Evolutionary conservation across 30 jellyfish, hydroid and myxozoan species (phyloP).

Genomic region (Aurelia coerulea): DNA sequence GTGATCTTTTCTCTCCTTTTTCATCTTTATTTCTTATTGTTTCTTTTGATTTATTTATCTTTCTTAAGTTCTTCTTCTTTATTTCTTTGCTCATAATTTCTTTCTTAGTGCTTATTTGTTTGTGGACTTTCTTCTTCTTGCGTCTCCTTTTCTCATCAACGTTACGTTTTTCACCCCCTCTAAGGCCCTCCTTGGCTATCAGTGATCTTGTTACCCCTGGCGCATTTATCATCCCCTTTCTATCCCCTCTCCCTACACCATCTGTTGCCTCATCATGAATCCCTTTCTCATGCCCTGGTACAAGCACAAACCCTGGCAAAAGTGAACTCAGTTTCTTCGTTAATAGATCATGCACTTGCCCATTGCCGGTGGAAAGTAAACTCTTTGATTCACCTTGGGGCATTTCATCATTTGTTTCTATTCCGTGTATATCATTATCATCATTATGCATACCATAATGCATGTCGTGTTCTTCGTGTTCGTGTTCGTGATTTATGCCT

Average conservation of each 20-base stretch:
- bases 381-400: not conserved
- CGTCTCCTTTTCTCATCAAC: not conserved
- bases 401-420: not conserved
- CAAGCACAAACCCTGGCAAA: conserved; percentile 70
- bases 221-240: conserved; percentile 1
- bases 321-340: conserved; percentile 49
- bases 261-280: not conserved
- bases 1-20: conserved; percentile 36
- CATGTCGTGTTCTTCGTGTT: conserved; percentile 1
- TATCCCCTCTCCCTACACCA: not conserved
- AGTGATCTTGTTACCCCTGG: not conserved
- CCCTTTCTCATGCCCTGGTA: conserved; percentile 50
- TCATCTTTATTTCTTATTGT: not conserved
- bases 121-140: not conserved
- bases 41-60: not conserved
- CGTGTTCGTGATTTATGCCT: conserved; percentile 22
- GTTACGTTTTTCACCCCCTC: not conserved
- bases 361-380: not conserved
- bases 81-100: not conserved
- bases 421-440: not conserved
- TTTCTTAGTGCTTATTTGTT: not conserved
- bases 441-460: not conserved
- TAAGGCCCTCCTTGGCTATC: no score
- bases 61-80: not conserved
- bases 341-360: not conserved